Evolutionary conservation across 2,113 vertebrate species (phyloP), one percentile per base, ranked within the genome.

Genomic region (Cryptomyrus ogoouensis): DNA sequence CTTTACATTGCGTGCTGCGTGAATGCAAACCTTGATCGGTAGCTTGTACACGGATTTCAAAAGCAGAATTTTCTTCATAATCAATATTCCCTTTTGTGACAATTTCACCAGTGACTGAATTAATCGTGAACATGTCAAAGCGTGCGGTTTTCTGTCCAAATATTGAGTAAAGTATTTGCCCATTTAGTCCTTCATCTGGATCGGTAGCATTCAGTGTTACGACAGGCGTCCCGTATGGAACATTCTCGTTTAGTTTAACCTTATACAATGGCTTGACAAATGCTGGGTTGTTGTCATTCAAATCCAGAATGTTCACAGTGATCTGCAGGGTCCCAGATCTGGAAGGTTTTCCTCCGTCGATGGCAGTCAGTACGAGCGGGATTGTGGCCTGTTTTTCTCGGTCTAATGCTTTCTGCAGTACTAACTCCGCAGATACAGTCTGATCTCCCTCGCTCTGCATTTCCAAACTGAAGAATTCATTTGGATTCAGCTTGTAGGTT

Each of bases 31-130:
- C 96, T 0, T 83, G 70, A 80, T 96, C 96, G 46, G 93, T 92
- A 0, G 94, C 96, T 92, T 95, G 93, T 6, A 96, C 89, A 0
- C 89, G 46, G 5, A 96, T 83, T 1, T 93, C 89, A 0, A 95
- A 95, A 35, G 49, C 47, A 80, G 88, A 17, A 2, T 83, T 94
- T 13, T 94, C 93, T 84, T 98, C 97, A 24, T 94, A 97, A 91
- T 97, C 96, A 50, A 97, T 87, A 0, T 89, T 77, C 0, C 93
- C 94, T 53, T 94, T 94, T 0, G 94, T 92, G 3, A 90, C 86
- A 27, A 95, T 92, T 89, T 88, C 89, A 44, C 93, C 92, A 0
- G 92, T 93, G n/a, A 91, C 1, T 0, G 90, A 1, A 88, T 95
- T 90, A 49, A 96, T 94, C 1, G 88, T 44, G 89, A 96, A 96